These are phyloP conservation scores for Bathynomus jamesi DNA, from an alignment of 1,140 invertebrate genomes.

Conservation along the genomic window DNA sequence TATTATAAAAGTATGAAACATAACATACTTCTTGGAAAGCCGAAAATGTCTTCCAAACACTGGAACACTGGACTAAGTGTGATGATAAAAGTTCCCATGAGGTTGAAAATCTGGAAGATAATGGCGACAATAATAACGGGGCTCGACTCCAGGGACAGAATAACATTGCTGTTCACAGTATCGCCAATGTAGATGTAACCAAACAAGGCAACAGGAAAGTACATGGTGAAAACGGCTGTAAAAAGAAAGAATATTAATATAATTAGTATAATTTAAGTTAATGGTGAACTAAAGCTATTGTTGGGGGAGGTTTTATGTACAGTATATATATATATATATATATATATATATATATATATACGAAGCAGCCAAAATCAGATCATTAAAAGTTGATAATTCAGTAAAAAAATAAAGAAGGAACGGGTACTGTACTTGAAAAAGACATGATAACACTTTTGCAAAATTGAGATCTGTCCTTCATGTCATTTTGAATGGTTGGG, in stretches of 20 bases:
- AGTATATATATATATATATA: no score
- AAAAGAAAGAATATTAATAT: no score
- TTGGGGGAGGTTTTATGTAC: no score
- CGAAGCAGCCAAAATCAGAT: no score
- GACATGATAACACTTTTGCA: conserved; percentile 38
- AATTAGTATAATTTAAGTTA: neutral
- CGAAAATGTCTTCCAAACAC: conserved; percentile 59
- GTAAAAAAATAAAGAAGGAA: neutral
- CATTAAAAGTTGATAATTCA: no score
- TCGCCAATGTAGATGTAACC: conserved; percentile 55
- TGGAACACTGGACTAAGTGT: conserved; percentile 58
- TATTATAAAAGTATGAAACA: no score
- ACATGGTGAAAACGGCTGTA: conserved; percentile 52
- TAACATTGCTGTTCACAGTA: conserved; percentile 48
- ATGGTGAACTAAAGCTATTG: no score
- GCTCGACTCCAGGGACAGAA: conserved; percentile 45
- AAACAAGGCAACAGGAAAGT: conserved; percentile 50
- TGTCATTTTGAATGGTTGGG: conserved; percentile 62
- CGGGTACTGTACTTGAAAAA: conserved; percentile 38
- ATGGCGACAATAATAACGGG: conserved; percentile 48
- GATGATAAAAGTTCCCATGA: conserved; percentile 56
- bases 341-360: no score
- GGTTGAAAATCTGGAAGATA: conserved; percentile 53
- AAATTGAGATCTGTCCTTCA: conserved; percentile 39
- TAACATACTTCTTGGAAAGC: no score